Evolutionary conservation across 2,113 vertebrate species (phyloP).

Genomic region (Nibea albiflora): DNA sequence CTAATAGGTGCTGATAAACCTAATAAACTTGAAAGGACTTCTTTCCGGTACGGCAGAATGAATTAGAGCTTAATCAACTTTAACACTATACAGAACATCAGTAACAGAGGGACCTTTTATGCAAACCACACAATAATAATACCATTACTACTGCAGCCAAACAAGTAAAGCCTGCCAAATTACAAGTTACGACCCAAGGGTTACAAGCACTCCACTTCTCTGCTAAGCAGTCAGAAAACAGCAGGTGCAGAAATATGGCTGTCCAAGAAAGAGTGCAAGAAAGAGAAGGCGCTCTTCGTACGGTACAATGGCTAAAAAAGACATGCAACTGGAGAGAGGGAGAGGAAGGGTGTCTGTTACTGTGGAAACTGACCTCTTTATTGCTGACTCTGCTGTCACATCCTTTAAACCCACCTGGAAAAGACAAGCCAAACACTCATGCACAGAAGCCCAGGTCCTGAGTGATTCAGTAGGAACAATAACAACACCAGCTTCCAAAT

Average conservation of each 20-base stretch:
- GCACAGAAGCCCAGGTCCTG: slow-evolving; percentile 51
- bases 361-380: slow-evolving; percentile 76
- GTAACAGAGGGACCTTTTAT: slow-evolving; percentile 23
- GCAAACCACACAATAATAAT: slow-evolving; percentile 25
- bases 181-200: slow-evolving; percentile 54
- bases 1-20: not conserved
- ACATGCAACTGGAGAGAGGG: slow-evolving; percentile 29
- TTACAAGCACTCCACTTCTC: slow-evolving; percentile 62
- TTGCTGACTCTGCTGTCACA: slow-evolving; percentile 67
- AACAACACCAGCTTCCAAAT: slow-evolving; percentile 65
- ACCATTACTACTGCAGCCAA: slow-evolving; percentile 30
- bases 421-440: slow-evolving; percentile 71
- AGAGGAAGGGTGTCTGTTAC: slow-evolving; percentile 67
- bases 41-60: not conserved
- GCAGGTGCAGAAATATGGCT: slow-evolving; percentile 78
- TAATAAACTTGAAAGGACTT: not conserved
- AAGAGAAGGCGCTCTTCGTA: slow-evolving; percentile 53
- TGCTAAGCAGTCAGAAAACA: slow-evolving; percentile 58
- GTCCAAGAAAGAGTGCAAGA: slow-evolving; percentile 48
- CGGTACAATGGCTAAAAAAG: slow-evolving; percentile 39
- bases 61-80: slow-evolving; percentile 21
- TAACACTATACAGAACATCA: slow-evolving; percentile 36
- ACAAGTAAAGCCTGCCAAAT: slow-evolving; percentile 55
- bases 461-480: slow-evolving; percentile 56
- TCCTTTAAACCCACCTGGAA: slow-evolving; percentile 77